These are phyloP conservation scores for Pseudobourletiella spinata DNA, from an alignment of 1,140 invertebrate species.

Conservation along the genomic window DNA sequence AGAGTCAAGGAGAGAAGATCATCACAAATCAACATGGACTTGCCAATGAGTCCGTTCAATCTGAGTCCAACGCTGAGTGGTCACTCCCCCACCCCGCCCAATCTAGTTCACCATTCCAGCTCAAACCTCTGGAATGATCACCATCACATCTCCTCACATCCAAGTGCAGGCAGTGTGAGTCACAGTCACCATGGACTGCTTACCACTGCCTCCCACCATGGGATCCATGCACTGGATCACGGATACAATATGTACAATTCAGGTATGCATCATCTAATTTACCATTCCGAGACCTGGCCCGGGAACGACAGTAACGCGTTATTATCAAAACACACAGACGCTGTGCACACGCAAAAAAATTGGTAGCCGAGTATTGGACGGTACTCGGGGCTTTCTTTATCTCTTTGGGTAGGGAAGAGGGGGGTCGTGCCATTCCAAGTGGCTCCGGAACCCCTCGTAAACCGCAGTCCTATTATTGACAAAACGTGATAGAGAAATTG, in stretches of 20 bases:
- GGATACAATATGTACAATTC: constrained; percentile 35
- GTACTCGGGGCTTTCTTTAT: too few species aligned
- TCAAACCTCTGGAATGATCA: constrained; percentile 29
- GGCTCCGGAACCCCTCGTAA: too few species aligned
- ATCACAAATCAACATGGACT: constrained; percentile 19
- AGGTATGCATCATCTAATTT: constrained; percentile 23
- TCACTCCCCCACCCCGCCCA: constrained; percentile 34
- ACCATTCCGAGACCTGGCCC: too few species aligned
- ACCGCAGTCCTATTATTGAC: too few species aligned
- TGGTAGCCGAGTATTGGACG: too few species aligned
- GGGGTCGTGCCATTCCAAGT: too few species aligned
- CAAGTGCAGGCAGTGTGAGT: constrained; percentile 1
- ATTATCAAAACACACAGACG: too few species aligned
- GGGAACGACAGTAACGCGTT: too few species aligned
- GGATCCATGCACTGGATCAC: constrained; percentile 29
- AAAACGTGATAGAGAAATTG: too few species aligned
- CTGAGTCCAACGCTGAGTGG: constrained; percentile 49
- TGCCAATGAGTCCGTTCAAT: constrained; percentile 60
- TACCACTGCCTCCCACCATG: constrained; percentile 30
- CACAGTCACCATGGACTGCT: constrained; percentile 31
- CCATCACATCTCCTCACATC: constrained; percentile 27
- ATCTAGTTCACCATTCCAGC: constrained; percentile 32
- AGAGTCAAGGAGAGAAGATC: background rate
- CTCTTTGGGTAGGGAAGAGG: too few species aligned
- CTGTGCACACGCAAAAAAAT: too few species aligned